Conservation (phyloP, 2,113 vertebrate species). For the Motacilla tschutschensis region DNA sequence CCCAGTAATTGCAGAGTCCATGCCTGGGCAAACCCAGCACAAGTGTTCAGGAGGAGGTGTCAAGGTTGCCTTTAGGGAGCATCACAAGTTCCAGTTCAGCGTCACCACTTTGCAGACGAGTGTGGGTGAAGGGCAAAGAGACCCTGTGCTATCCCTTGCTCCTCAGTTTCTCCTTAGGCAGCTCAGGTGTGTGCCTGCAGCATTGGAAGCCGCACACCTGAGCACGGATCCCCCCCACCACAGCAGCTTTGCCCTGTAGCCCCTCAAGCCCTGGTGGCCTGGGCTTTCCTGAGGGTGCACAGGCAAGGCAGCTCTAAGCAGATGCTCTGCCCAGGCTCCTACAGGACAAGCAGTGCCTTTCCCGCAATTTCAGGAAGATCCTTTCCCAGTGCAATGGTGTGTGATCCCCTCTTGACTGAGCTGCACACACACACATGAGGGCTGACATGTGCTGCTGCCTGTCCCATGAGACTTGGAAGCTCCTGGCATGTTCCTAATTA, state of each 20-base stretch:
- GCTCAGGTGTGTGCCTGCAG: not conserved
- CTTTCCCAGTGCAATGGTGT: not conserved
- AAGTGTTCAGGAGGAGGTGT: not conserved
- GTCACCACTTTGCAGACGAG: accelerated
- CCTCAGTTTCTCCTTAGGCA: not conserved
- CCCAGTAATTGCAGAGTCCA: not conserved
- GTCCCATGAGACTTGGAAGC: not conserved
- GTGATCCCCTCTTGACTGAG: not conserved
- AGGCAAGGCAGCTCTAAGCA: not conserved
- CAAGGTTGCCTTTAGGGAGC: not conserved
- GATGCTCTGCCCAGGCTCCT: not conserved
- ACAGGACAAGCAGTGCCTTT: not conserved
- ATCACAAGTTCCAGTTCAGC: not conserved
- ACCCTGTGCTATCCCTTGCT: not conserved
- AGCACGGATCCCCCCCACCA: not conserved
- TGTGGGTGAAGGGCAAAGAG: not conserved
- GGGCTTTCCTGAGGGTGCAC: not conserved
- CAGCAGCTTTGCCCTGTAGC: not conserved
- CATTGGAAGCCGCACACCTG: not conserved
- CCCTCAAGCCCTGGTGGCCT: not conserved
- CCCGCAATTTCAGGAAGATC: not conserved
- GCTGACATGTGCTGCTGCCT: not conserved
- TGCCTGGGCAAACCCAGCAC: not conserved
- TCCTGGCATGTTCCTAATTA: not conserved
- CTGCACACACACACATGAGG: not conserved